Evolutionary conservation across 2,888 invertebrate genomes (phyloP), one percentile per base, ranked within the genome.

Genomic region (Oxytorus armatus): DNA sequence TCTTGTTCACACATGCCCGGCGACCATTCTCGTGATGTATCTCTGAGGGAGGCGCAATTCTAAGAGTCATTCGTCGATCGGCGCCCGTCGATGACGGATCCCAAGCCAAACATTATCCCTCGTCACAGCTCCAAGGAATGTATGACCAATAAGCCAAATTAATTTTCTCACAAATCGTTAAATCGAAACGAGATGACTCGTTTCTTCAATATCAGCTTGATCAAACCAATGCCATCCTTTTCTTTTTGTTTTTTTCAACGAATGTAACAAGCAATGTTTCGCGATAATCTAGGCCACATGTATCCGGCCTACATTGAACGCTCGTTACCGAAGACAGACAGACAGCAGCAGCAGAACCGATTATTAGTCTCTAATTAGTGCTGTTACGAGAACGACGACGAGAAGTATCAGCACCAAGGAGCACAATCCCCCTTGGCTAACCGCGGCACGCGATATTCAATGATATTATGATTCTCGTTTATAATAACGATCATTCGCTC

Each of bases 361-460:
- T 80, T 77, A 77, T 77, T 73, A 74, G 77, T 73, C 77, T 63
- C 61, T 69, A 77, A 80, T 77, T 80, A 80, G 73, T 16, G 68
- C 55, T 73, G 61, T 80, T 80, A 73, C 77, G 69, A 80, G 59
- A 42, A 76, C 53, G 47, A 66, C 68, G 70, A 77, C 33, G 36
- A 33, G 61, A 61, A 63, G 69, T 44, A 75, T 66, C 65, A 51
- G 39, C 49, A 42, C 10, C 68, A n/a, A 5, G 8, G 11, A 59
- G 14, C n/a, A 14, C n/a, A 63, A 69, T 53, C 23, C 16, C 25
- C 18, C 33, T 39, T 16, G 44, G 53, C 72, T 47, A n/a, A 14
- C 11, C 11, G 21, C n/a, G 11, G 44, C 44, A 53, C 61, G 65
- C 53, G 72, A 61, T 76, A 36, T 55, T 63, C 25, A 16, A 42